These are phyloP conservation scores for Oscheius myriophilus DNA, from an alignment of 2,888 invertebrate genomes.

Conservation along the genomic window DNA sequence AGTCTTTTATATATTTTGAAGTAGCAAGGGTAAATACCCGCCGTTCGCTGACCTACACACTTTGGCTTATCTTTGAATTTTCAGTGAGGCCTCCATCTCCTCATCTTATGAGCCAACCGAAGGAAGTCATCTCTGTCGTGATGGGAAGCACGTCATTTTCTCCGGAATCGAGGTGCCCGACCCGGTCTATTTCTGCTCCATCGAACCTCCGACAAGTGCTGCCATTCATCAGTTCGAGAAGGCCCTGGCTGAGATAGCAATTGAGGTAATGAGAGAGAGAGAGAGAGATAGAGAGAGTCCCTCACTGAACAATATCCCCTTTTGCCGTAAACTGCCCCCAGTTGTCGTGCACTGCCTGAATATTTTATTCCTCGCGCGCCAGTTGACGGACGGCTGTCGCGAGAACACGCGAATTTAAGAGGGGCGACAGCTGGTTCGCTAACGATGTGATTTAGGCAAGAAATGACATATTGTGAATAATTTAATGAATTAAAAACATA, in stretches of 20 bases:
- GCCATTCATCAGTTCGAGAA: constrained; percentile 53
- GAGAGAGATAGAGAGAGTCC: no score
- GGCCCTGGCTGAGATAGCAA: constrained; percentile 57
- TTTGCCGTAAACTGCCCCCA: not conserved
- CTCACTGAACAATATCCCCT: no score
- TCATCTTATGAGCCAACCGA: not conserved
- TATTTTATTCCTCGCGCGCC: no score
- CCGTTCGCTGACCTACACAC: no score
- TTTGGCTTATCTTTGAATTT: not conserved
- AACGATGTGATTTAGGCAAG: no score
- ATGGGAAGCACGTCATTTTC: constrained; percentile 31
- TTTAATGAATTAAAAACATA: not conserved
- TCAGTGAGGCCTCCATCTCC: not conserved
- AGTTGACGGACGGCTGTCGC: no score
- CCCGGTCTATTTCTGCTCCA: constrained; percentile 94
- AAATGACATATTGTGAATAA: no score
- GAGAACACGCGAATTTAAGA: no score
- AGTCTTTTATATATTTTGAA: no score
- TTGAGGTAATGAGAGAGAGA: constrained; percentile 52
- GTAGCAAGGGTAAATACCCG: no score
- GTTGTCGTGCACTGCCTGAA: not conserved
- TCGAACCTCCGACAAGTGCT: constrained; percentile 84
- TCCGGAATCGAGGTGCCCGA: constrained; percentile 82
- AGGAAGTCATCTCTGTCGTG: not conserved
- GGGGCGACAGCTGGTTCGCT: no score